phyloP scores from a whole-genome alignment of 2,113 vertebrate genomes.

The Pachycephala philippinensis region DNA sequence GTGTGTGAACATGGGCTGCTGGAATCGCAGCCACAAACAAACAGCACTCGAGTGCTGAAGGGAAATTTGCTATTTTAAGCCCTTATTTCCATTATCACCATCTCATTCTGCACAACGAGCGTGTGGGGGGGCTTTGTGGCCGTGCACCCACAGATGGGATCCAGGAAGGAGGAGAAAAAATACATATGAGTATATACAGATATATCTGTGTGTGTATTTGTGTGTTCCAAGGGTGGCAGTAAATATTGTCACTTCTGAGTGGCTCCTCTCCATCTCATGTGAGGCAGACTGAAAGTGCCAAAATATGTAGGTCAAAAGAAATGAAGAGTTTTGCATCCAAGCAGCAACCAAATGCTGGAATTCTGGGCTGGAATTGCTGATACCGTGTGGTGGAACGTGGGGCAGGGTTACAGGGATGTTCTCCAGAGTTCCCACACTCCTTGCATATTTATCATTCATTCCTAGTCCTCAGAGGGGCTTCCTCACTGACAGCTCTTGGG shows the following conservation, averaged over 20 bases:
- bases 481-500: background rate
- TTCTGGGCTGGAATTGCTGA: background rate
- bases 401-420: fast-evolving
- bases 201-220: fast-evolving
- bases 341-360: background rate
- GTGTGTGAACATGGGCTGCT: background rate
- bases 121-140: background rate
- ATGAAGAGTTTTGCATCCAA: background rate
- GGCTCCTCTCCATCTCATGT: background rate
- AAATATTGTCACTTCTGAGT: background rate
- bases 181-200: fast-evolving
- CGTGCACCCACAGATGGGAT: background rate
- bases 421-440: background rate
- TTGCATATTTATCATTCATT: background rate
- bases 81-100: background rate
- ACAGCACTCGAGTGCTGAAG: background rate
- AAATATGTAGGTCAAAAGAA: background rate
- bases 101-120: background rate
- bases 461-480: background rate
- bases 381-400: fast-evolving
- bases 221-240: background rate
- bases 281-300: background rate
- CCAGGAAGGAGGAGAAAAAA: background rate
- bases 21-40: background rate
- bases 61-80: constrained; percentile 32